Percentiles rank a stretch among this genome's conserved stretches.
Conservation (phyloP, 2,797 vertebrate species). For the Clarias platycephalus region DNA sequence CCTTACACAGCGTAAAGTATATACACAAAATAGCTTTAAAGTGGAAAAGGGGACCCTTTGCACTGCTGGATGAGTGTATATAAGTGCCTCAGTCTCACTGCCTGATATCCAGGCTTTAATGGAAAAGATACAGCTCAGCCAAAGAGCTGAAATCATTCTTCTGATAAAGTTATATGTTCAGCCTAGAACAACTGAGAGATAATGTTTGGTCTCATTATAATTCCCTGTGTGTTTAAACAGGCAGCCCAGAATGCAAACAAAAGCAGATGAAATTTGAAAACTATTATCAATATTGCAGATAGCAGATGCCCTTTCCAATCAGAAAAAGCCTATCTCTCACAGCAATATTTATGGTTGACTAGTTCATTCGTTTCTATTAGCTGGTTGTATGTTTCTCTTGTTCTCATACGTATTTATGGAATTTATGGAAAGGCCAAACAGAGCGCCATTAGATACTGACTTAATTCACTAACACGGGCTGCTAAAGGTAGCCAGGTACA, state of each 20-base stretch:
- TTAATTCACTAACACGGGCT: conserved; percentile 71
- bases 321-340: conserved; percentile 98
- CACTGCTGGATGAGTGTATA: conserved; percentile 81
- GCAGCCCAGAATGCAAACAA: conserved; percentile 99
- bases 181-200: conserved; percentile 98
- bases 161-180: conserved; percentile 99
- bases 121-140: conserved; percentile 98
- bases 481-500: conserved; percentile 72
- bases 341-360: conserved; percentile 98
- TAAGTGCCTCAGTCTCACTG: conserved; percentile 91
- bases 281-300: conserved; percentile 99
- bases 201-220: conserved; percentile 99
- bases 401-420: conserved; percentile 81
- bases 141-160: conserved; percentile 99
- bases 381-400: conserved; percentile 88
- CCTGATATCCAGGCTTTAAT: conserved; percentile 97
- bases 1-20: neutral
- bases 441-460: conserved; percentile 78
- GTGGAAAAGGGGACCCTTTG: conserved; percentile 25
- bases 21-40: neutral
- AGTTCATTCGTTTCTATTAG: conserved; percentile 99
- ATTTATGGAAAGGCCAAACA: conserved; percentile 84
- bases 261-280: conserved; percentile 99
- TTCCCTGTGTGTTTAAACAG: conserved; percentile 99
- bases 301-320: conserved; percentile 99